Conservation (phyloP, 2,888 invertebrate genomes). For the Augochlorella aurata region DNA sequence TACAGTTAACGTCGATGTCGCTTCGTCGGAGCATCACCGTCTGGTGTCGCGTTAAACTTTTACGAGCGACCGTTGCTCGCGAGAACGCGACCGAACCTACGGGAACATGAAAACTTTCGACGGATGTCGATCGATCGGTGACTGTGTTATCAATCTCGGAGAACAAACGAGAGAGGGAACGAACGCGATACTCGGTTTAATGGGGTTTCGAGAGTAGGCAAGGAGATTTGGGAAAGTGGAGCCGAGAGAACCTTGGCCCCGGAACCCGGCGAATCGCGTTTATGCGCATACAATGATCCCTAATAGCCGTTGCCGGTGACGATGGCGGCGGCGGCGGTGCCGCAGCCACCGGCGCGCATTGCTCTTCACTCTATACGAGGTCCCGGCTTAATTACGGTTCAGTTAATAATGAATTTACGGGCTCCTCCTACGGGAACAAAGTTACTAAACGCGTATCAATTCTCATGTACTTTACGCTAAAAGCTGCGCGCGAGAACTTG, state of each 20-base stretch:
- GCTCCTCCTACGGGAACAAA: slow-evolving; percentile 17
- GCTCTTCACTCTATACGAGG: neutral
- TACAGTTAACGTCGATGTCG: neutral
- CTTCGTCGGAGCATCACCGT: neutral
- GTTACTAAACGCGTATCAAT: slow-evolving; percentile 14
- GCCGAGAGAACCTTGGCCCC: neutral
- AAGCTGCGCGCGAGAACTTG: neutral
- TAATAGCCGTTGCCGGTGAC: neutral
- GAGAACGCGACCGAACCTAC: neutral
- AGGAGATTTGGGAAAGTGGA: neutral
- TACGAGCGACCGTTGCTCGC: neutral
- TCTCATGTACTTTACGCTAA: slow-evolving; percentile 1
- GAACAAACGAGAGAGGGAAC: neutral
- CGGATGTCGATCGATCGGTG: neutral
- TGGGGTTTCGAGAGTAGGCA: neutral
- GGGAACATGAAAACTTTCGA: neutral
- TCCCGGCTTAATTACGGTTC: slow-evolving; percentile 11
- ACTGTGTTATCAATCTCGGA: too few relatives aligned
- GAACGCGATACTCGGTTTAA: neutral
- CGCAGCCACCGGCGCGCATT: neutral
- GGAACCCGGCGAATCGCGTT: neutral
- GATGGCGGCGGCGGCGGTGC: neutral
- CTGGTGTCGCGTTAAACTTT: slow-evolving; percentile 7
- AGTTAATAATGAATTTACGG: slow-evolving; percentile 11
- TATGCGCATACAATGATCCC: slow-evolving; percentile 1